A percentile compares a stretch with the other conserved stretches of the same genome.
phyloP scores from a whole-genome alignment of 2,113 vertebrate genomes.

The Callipepla squamata region DNA sequence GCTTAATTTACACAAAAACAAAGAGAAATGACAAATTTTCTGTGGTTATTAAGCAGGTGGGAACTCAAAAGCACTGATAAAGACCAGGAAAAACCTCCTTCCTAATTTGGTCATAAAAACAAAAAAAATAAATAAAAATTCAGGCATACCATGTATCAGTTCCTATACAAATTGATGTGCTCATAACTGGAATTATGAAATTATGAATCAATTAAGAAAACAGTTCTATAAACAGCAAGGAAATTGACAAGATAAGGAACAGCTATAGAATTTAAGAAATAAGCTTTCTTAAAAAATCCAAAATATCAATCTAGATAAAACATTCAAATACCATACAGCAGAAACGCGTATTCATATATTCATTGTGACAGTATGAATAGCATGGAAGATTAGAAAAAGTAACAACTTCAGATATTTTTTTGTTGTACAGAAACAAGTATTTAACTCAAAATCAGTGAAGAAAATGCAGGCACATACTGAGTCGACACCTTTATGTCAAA shows the following conservation, averaged over 20 bases:
- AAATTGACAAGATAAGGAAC: background rate
- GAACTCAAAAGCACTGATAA: background rate
- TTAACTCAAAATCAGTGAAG: background rate
- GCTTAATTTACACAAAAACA: background rate
- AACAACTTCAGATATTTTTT: background rate
- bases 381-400: background rate
- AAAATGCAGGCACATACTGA: background rate
- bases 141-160: background rate
- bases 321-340: background rate
- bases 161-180: background rate
- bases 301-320: background rate
- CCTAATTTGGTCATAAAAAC: no score
- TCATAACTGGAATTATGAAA: background rate
- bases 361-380: background rate
- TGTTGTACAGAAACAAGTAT: background rate
- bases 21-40: background rate
- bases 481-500: background rate
- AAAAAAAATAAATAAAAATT: background rate
- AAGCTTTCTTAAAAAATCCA: background rate
- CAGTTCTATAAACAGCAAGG: background rate
- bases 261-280: background rate
- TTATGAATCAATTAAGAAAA: background rate
- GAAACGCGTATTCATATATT: background rate
- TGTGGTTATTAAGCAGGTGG: background rate
- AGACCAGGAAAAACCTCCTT: background rate